Evolutionary conservation across 2,797 vertebrate species (phyloP).

Genomic region (Muscicapa comitata): DNA sequence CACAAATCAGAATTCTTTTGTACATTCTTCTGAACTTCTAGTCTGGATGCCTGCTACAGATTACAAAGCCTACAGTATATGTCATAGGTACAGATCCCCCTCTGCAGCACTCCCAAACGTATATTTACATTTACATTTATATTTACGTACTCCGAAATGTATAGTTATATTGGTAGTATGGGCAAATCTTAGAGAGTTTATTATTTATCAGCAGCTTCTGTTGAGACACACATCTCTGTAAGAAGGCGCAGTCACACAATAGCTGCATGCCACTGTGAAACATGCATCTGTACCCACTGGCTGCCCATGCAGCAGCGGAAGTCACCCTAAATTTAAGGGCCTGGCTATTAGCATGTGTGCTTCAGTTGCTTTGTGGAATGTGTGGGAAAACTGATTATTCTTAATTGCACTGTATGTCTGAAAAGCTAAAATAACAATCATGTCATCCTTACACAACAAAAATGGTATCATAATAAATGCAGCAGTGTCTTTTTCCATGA

Average conservation of each 20-base stretch:
- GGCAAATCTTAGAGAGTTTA: background rate
- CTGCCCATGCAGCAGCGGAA: background rate
- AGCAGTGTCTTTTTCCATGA: conserved; percentile 50
- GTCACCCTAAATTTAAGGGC: conserved; percentile 8
- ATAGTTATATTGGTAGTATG: background rate
- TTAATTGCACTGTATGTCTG: conserved; percentile 61
- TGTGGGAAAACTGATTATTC: conserved; percentile 69
- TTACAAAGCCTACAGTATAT: background rate
- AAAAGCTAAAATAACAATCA: conserved; percentile 62
- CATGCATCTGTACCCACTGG: background rate
- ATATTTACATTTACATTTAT: no score
- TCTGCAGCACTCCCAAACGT: background rate
- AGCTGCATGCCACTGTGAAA: background rate
- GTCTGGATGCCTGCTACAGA: background rate
- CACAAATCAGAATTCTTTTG: background rate
- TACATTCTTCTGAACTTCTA: background rate
- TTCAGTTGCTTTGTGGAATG: conserved; percentile 57
- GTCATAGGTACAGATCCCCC: background rate
- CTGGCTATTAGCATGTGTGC: conserved; percentile 53
- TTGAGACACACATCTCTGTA: background rate
- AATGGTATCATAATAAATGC: conserved; percentile 57
- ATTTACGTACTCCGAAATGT: no score
- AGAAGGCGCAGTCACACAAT: background rate
- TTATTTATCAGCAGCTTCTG: background rate
- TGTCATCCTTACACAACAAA: conserved; percentile 58